Evolutionary conservation across 1,140 invertebrate species (phyloP).

Genomic region (Galleria mellonella): DNA sequence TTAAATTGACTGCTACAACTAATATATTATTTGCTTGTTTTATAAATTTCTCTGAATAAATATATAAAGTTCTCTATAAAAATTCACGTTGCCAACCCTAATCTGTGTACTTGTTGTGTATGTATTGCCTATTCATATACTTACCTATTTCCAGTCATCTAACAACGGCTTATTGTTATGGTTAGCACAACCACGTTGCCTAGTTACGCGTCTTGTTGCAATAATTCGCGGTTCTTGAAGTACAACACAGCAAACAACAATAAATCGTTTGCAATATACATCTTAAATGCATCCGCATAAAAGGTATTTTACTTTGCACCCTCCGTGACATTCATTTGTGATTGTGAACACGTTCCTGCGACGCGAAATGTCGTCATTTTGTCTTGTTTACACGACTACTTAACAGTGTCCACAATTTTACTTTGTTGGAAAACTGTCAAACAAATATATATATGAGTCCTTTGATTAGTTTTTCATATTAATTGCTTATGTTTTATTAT

Average conservation of each 20-base stretch:
- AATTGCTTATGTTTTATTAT: too few species aligned
- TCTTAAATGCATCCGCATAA: conserved; percentile 8
- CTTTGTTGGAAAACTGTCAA: too few species aligned
- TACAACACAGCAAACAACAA: too few species aligned
- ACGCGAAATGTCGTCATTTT: conserved; percentile 24
- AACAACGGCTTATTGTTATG: conserved; percentile 39
- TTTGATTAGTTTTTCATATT: too few species aligned
- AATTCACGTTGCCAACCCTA: neutral
- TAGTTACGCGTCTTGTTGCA: conserved; percentile 31
- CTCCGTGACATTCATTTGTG: conserved; percentile 10
- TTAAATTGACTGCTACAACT: too few species aligned
- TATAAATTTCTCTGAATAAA: neutral
- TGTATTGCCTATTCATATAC: too few species aligned
- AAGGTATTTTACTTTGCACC: conserved; percentile 10
- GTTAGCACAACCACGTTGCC: conserved; percentile 36
- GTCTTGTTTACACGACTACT: conserved; percentile 26
- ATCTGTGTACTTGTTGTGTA: too few species aligned
- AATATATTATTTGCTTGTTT: neutral
- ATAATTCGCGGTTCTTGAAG: conserved; percentile 19
- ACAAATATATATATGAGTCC: too few species aligned
- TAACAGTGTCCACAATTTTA: neutral
- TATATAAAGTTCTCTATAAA: neutral
- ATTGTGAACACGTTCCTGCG: conserved; percentile 20
- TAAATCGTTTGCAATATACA: neutral
- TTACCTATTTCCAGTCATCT: neutral